Evolutionary conservation across 2,888 invertebrate species (phyloP).

Genomic region (Sminthurinus aureus): DNA sequence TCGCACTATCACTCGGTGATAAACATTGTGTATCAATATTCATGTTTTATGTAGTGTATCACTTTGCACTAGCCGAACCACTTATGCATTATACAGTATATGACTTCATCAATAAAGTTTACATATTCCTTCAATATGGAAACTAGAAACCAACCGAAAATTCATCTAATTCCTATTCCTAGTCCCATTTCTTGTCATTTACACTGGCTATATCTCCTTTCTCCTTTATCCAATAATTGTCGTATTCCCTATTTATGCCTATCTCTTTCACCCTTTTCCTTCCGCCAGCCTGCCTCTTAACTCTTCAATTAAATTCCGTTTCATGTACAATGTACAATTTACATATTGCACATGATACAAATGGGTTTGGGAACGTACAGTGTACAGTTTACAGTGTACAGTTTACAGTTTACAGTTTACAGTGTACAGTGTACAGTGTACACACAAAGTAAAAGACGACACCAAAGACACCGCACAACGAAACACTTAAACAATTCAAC

Average conservation of each 20-base stretch:
- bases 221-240: slow-evolving; percentile 1
- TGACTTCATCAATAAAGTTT: neutral
- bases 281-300: neutral
- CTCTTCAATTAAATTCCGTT: neutral
- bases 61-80: no score
- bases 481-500: no score
- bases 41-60: neutral
- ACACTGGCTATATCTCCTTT: neutral
- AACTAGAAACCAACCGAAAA: no score
- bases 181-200: neutral
- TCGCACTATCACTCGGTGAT: neutral
- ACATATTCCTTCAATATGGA: neutral
- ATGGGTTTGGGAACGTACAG: neutral
- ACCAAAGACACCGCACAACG: no score
- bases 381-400: neutral
- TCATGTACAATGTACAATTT: neutral
- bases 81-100: neutral
- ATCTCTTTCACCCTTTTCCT: neutral
- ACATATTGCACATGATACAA: neutral
- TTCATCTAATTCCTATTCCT: neutral
- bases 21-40: no score
- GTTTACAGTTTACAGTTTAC: neutral
- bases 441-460: no score
- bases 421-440: neutral
- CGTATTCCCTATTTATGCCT: slow-evolving; percentile 8